Evolutionary conservation across 2,888 invertebrate species (phyloP).

Genomic region (Drosophila falleni): DNA sequence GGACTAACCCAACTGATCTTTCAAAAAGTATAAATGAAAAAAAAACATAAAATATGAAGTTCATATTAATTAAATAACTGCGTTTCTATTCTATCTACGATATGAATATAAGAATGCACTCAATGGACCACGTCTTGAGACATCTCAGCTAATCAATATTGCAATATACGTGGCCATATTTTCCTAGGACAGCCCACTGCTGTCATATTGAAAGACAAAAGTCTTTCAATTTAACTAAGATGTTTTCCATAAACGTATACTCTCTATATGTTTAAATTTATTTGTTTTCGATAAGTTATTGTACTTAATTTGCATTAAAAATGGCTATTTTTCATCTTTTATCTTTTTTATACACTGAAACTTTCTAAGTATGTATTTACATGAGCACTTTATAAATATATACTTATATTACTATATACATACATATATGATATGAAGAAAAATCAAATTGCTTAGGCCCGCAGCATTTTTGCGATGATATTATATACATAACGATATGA

Average conservation of each 20-base stretch:
- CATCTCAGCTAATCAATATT: background rate
- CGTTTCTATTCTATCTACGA: background rate
- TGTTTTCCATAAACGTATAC: background rate
- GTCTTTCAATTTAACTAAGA: background rate
- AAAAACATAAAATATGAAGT: background rate
- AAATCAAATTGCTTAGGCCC: conserved; percentile 15
- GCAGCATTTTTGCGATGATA: conserved; percentile 33
- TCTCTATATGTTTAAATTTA: background rate
- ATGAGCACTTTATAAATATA: conserved; percentile 41
- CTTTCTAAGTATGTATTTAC: conserved; percentile 37
- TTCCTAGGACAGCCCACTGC: background rate
- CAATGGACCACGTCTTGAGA: background rate
- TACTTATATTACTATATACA: conserved; percentile 12
- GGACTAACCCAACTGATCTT: background rate
- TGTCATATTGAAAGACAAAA: background rate
- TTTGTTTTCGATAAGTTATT: background rate
- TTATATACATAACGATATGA: conserved; percentile 22
- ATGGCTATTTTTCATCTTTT: conserved; percentile 2
- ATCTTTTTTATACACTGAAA: conserved; percentile 24
- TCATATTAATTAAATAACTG: background rate
- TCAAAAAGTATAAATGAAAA: background rate
- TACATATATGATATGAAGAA: background rate
- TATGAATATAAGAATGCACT: background rate
- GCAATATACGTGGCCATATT: background rate
- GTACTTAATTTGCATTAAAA: conserved; percentile 9